Conservation (phyloP, 2,888 invertebrate species). For the Pseudococcus longispinus region DNA sequence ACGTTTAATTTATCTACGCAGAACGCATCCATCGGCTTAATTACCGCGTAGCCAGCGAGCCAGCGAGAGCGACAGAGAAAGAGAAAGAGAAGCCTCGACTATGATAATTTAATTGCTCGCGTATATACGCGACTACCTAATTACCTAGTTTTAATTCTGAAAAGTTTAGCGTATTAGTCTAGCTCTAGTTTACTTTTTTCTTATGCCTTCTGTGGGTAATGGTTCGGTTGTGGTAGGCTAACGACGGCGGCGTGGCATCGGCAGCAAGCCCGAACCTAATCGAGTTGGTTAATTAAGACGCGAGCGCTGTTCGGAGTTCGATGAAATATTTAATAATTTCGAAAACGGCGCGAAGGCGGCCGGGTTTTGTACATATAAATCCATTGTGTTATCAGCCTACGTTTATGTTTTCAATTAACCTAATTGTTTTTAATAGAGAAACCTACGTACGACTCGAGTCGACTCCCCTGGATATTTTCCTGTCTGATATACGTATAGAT, state of each 20-base stretch:
- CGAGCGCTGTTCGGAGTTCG: neutral
- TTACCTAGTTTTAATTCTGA: slow-evolving; percentile 29
- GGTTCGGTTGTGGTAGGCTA: neutral
- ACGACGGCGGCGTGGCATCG: neutral
- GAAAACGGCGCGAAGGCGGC: neutral
- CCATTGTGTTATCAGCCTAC: slow-evolving; percentile 10
- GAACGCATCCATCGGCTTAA: neutral
- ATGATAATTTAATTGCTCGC: slow-evolving; percentile 27
- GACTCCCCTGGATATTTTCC: neutral
- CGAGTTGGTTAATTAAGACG: slow-evolving; percentile 34
- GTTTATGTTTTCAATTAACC: slow-evolving; percentile 45
- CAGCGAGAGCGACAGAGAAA: neutral
- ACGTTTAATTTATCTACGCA: slow-evolving; percentile 32
- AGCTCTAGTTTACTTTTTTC: neutral
- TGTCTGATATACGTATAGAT: neutral
- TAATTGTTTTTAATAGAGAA: slow-evolving; percentile 27
- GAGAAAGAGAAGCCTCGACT: too few species aligned
- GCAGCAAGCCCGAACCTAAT: slow-evolving; percentile 21
- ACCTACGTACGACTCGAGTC: neutral
- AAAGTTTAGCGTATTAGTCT: slow-evolving; percentile 5
- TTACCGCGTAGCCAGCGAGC: neutral
- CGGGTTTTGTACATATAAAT: neutral
- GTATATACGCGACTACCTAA: slow-evolving; percentile 8
- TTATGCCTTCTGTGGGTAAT: neutral
- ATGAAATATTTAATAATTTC: slow-evolving; percentile 40